Conservation (phyloP, 2,113 vertebrate species). For the Erinaceus europaeus region DNA sequence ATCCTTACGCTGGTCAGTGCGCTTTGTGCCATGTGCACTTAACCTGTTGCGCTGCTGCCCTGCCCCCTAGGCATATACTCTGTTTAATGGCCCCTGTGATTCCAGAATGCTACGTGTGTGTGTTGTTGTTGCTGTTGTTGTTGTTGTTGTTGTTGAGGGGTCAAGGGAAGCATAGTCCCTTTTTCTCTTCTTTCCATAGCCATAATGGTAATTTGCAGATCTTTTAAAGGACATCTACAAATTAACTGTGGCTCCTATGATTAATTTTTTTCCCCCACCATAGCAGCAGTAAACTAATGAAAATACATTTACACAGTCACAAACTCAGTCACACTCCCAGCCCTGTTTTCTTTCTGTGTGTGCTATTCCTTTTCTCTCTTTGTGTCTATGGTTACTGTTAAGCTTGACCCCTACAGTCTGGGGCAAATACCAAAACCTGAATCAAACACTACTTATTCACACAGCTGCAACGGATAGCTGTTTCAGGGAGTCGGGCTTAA, state of each 20-base stretch:
- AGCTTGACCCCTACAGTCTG: slow-evolving; percentile 60
- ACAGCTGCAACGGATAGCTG: slow-evolving; percentile 45
- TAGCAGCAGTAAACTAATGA: neutral
- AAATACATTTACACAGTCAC: neutral
- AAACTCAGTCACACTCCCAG: neutral
- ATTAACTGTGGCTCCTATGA: neutral
- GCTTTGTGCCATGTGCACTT: too few relatives aligned
- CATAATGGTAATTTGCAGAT: neutral
- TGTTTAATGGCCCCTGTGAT: neutral
- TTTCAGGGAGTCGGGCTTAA: neutral
- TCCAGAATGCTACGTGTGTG: neutral
- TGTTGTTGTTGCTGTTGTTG: too few relatives aligned
- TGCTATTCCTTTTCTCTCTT: neutral
- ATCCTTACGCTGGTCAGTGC: too few relatives aligned
- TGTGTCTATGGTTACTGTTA: slow-evolving; percentile 26
- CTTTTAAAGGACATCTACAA: neutral
- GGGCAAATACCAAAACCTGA: slow-evolving; percentile 67
- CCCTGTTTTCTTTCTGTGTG: neutral
- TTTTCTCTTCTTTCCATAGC: neutral
- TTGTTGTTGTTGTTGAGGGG: too few relatives aligned
- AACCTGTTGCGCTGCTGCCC: too few relatives aligned
- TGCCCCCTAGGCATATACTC: too few relatives aligned
- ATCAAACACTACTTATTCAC: slow-evolving; percentile 41
- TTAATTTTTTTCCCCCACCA: neutral
- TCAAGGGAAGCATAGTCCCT: neutral